Percentiles rank a stretch among this genome's conserved stretches.
Evolutionary conservation across 2,797 vertebrate genomes (phyloP).

Genomic region (Halcyon chelicuti): DNA sequence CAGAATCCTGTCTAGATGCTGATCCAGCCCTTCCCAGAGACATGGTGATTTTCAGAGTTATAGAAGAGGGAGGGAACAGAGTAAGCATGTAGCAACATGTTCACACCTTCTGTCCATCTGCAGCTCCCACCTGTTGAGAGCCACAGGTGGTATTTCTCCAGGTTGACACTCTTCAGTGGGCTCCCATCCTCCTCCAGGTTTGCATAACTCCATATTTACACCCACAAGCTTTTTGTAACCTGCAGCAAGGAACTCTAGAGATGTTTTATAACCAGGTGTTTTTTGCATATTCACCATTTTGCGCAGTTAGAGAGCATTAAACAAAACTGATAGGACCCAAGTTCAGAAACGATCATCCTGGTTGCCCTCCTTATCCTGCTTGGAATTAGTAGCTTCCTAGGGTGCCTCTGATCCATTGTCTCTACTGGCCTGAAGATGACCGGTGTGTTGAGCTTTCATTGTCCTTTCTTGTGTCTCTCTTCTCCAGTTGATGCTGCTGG

Average conservation of each 20-base stretch:
- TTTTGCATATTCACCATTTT: background rate
- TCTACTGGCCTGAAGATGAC: accelerated
- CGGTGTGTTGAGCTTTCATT: accelerated
- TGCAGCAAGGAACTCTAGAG: background rate
- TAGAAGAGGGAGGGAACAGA: background rate
- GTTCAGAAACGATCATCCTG: background rate
- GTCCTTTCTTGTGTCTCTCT: background rate
- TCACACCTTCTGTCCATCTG: conserved; percentile 24
- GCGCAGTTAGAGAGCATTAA: background rate
- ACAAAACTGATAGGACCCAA: background rate
- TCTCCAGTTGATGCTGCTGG: background rate
- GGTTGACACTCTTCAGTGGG: background rate
- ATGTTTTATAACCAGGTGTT: background rate
- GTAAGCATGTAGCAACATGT: background rate
- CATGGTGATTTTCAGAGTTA: background rate
- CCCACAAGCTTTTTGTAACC: background rate
- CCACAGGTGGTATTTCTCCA: background rate
- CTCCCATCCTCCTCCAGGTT: background rate
- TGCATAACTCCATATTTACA: background rate
- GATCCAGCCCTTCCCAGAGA: background rate
- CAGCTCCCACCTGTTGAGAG: background rate
- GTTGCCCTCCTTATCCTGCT: background rate
- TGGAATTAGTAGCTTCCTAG: background rate
- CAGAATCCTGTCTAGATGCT: background rate
- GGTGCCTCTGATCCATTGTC: accelerated